These are phyloP conservation scores for Lophura nycthemera DNA, from an alignment of 2,113 vertebrate genomes.

Conservation along the genomic window DNA sequence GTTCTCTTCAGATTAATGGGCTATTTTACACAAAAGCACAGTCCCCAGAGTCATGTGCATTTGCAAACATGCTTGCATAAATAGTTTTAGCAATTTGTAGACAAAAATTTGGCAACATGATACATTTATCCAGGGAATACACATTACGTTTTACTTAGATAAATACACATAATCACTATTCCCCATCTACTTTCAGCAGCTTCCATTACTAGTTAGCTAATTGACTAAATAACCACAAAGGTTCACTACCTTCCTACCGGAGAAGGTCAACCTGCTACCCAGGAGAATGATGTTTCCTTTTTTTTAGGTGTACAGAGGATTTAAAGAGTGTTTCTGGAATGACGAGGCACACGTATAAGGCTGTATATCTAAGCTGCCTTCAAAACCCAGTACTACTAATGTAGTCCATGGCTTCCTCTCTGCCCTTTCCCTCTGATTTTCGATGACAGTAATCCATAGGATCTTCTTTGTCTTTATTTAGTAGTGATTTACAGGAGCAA, in stretches of 20 bases:
- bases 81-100: slow-evolving; percentile 5
- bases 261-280: not conserved
- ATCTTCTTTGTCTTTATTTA: not conserved
- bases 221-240: not conserved
- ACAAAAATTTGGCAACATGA: slow-evolving; percentile 23
- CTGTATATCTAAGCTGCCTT: not conserved
- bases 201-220: not conserved
- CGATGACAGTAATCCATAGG: accelerated
- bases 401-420: not conserved
- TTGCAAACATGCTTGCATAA: slow-evolving; percentile 11
- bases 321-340: not conserved
- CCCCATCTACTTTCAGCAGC: not conserved
- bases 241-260: not conserved
- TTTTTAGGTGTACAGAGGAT: not conserved
- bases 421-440: not conserved
- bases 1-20: slow-evolving; percentile 62
- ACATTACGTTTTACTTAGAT: not conserved
- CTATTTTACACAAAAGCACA: not conserved
- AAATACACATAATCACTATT: not conserved
- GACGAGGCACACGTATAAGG: not conserved
- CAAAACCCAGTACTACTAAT: not conserved
- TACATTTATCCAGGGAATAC: not conserved
- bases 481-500: not conserved
- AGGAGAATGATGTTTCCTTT: accelerated
- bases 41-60: slow-evolving; percentile 9